These are phyloP conservation scores for Caenorhabditis zanzibari DNA, from an alignment of 2,888 invertebrate genomes.

Conservation along the genomic window DNA sequence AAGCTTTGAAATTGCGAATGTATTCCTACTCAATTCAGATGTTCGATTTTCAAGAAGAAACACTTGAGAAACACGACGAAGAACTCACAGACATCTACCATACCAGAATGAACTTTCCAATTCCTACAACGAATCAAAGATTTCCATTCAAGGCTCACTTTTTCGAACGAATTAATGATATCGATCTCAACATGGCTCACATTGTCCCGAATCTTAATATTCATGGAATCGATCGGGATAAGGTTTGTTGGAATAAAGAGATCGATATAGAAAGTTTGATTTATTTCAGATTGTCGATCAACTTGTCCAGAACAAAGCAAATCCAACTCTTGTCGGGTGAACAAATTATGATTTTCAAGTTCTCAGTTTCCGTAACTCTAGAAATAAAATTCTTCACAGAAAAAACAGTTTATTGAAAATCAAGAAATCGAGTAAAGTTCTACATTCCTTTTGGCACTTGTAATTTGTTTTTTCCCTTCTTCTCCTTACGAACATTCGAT, in stretches of 20 bases:
- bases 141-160: conserved; percentile 74
- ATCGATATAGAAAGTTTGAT: neutral
- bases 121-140: conserved; percentile 71
- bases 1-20: neutral
- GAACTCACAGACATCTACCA: conserved; percentile 71
- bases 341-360: neutral
- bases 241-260: conserved; percentile 25
- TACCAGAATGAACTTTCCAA: conserved; percentile 72
- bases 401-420: too few relatives aligned
- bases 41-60: conserved; percentile 74
- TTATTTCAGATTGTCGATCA: conserved; percentile 67
- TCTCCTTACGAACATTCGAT: conserved; percentile 24
- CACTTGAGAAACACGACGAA: conserved; percentile 72
- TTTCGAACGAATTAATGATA: conserved; percentile 72
- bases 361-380: neutral
- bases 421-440: neutral
- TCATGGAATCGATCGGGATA: conserved; percentile 63
- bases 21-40: too few relatives aligned
- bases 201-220: conserved; percentile 72
- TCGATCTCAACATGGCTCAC: conserved; percentile 72
- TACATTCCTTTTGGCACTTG: conserved; percentile 43
- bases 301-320: conserved; percentile 71
- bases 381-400: neutral
- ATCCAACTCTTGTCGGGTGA: conserved; percentile 73
- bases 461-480: neutral